Conservation (phyloP, 2,797 vertebrate species). For the Coregonus suidteri region DNA sequence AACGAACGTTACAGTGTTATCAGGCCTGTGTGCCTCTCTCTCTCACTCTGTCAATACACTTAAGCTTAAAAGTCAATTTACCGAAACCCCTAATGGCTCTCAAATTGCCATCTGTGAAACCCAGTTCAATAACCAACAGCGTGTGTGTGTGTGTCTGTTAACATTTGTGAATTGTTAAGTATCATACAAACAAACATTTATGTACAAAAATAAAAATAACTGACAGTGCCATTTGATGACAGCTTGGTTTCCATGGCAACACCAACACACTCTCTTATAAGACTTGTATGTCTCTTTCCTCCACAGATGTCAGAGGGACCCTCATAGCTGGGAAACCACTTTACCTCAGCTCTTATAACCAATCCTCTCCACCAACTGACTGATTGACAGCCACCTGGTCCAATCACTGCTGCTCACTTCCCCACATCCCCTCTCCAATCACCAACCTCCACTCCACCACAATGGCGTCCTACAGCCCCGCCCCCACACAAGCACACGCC, state of each 20-base stretch:
- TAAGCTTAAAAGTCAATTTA: constrained; percentile 77
- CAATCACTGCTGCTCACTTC: neutral
- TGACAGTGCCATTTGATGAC: neutral
- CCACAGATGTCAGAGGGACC: constrained; percentile 68
- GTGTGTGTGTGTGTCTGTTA: constrained; percentile 31
- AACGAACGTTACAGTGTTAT: constrained; percentile 54
- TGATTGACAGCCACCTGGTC: constrained; percentile 22
- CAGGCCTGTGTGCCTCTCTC: constrained; percentile 66
- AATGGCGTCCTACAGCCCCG: constrained; percentile 70
- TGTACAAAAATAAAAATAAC: neutral
- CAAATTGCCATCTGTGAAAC: constrained; percentile 54
- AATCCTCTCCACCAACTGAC: constrained; percentile 1
- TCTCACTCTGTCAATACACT: constrained; percentile 74
- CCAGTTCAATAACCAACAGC: constrained; percentile 25
- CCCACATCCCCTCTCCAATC: neutral
- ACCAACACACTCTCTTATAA: constrained; percentile 44
- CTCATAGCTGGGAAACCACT: constrained; percentile 32
- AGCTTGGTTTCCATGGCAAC: constrained; percentile 34
- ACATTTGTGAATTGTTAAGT: neutral
- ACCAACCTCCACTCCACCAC: constrained; percentile 25
- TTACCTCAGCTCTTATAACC: neutral
- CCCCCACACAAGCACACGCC: constrained; percentile 45
- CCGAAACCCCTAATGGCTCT: constrained; percentile 67
- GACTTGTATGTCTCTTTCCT: constrained; percentile 35
- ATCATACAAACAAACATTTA: neutral